Base-by-base conservation (phyloP, 1,140 invertebrate genomes). In the Monomorium pharaonis region DNA sequence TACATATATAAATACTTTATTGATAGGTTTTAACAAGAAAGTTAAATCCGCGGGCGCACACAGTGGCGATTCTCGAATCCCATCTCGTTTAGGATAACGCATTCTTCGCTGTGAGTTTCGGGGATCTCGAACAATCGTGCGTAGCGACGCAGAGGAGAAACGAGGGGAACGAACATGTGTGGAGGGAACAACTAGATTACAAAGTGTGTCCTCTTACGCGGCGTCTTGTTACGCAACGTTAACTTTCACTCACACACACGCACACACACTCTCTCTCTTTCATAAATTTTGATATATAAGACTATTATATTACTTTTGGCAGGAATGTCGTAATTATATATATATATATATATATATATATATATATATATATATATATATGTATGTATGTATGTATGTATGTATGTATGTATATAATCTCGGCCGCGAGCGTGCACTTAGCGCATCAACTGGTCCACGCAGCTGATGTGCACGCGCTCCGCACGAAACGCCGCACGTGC, bases 241-340 rank as follows among this genome's bases (percentile, higher is more conserved):
- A 72, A 83, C 24, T 81, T 21, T 80, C n/a, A n/a, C n/a, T n/a
- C n/a, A n/a, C n/a, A n/a, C n/a, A n/a, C n/a, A n/a, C n/a, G n/a
- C n/a, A n/a, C n/a, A n/a, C n/a, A n/a, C 58, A 63, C 21, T 60
- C 47, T 37, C n/a, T 65, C 16, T 44, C 16, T 7, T n/a, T 49
- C 44, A 27, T 49, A 42, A 74, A 84, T 84, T 72, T 84, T 84
- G 80, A 72, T 74, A 60, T 84, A 76, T 72, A 80, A 80, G 78
- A 83, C 67, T 83, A 83, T 37, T 83, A 72, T 69, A 78, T 92
- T 92, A 91, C 87, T 92, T 92, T 92, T 92, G 92, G 91, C 91
- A 92, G 91, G 92, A 92, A 92, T 92, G 87, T 91, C 75, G 74
- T 89, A 91, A 91, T 84, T 91, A 85, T 90, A 91, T 83, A 42